Conservation (phyloP, 2,113 vertebrate genomes). For the Pedionomus torquatus region DNA sequence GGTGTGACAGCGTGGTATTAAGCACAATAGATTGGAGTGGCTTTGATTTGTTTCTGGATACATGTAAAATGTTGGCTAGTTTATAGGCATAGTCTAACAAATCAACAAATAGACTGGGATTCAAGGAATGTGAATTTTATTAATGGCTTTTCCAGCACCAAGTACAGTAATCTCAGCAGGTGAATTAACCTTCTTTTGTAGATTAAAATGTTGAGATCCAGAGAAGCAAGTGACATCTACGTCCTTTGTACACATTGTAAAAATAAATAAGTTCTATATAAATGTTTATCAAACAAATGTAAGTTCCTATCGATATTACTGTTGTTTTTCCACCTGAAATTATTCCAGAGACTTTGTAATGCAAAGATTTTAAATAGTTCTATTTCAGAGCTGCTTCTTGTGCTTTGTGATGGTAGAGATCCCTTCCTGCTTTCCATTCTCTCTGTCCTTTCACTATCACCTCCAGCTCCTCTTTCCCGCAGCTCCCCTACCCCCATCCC, state of each 20-base stretch:
- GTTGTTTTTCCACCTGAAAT: background rate
- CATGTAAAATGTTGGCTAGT: background rate
- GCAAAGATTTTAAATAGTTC: background rate
- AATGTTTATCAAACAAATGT: background rate
- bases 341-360: background rate
- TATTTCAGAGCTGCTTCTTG: background rate
- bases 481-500: too few relatives aligned
- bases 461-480: background rate
- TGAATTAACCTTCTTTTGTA: background rate
- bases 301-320: background rate
- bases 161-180: background rate
- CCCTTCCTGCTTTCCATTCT: background rate
- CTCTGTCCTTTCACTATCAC: background rate
- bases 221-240: background rate
- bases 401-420: background rate
- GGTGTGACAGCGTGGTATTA: background rate
- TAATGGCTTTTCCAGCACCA: background rate
- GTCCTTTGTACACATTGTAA: background rate
- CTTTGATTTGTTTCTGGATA: background rate
- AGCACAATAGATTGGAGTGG: background rate
- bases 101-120: background rate
- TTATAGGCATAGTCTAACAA: background rate
- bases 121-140: background rate
- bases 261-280: background rate
- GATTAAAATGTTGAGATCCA: background rate